These are phyloP conservation scores for Xanthorhoe designata DNA, from an alignment of 2,888 invertebrate genomes.

Conservation along the genomic window DNA sequence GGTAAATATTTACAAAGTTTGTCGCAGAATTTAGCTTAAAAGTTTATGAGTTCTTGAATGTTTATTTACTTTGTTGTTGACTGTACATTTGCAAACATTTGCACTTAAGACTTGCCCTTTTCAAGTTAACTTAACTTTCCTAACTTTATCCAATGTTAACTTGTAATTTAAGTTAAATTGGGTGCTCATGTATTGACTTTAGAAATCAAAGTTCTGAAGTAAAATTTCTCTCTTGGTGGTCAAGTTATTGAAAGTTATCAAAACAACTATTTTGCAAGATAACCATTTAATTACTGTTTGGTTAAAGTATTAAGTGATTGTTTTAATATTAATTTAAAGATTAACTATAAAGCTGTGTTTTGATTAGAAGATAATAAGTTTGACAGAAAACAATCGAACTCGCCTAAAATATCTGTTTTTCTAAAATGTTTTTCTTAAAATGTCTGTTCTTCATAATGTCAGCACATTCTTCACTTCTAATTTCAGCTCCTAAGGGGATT, in stretches of 20 bases:
- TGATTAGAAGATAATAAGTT: too few relatives aligned
- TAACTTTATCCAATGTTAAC: slow-evolving; percentile 17
- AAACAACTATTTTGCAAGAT: background rate
- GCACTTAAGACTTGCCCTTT: slow-evolving; percentile 11
- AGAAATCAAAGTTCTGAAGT: slow-evolving; percentile 5
- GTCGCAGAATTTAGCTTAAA: too few relatives aligned
- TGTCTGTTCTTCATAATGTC: too few relatives aligned
- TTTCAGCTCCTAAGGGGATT: too few relatives aligned
- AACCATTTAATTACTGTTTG: background rate
- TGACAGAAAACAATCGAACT: too few relatives aligned
- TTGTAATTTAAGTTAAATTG: slow-evolving; percentile 24
- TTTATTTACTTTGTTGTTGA: slow-evolving; percentile 1
- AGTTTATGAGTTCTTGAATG: background rate
- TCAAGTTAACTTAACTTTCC: slow-evolving; percentile 18
- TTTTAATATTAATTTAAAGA: background rate
- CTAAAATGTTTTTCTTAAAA: too few relatives aligned
- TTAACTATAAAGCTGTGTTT: background rate
- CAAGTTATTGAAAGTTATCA: background rate
- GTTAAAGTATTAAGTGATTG: background rate
- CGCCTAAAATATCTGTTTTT: too few relatives aligned
- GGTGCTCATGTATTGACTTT: slow-evolving; percentile 19
- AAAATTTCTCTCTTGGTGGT: slow-evolving; percentile 9
- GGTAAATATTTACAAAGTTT: too few relatives aligned
- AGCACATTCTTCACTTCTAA: too few relatives aligned
- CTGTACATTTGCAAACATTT: slow-evolving; percentile 18